A percentile compares a stretch with the other conserved stretches of the same genome.
Conservation (phyloP, 2,113 vertebrate species). For the Psammodynastes pulverulentus region DNA sequence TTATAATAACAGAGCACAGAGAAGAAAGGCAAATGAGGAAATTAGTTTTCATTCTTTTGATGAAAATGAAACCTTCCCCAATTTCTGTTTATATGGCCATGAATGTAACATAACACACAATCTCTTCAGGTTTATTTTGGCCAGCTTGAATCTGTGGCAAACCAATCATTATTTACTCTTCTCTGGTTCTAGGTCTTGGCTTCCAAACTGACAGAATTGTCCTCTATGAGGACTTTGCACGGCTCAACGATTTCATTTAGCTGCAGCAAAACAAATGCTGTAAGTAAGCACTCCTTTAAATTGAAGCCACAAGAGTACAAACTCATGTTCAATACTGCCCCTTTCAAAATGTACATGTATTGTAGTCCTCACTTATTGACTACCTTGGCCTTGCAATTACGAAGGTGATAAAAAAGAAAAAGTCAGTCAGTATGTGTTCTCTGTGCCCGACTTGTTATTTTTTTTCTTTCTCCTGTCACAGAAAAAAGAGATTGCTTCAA, state of each 20-base stretch:
- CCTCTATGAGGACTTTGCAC: conserved; percentile 74
- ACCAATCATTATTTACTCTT: not conserved
- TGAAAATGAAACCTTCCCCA: not conserved
- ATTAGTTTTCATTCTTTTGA: not conserved
- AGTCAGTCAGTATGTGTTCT: not conserved
- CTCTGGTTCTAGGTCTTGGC: conserved; percentile 61
- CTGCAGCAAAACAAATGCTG: conserved; percentile 77
- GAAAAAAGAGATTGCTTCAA: not conserved
- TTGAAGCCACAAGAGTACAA: not conserved
- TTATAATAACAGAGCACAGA: not conserved
- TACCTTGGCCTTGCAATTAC: not conserved
- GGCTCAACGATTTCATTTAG: conserved; percentile 78
- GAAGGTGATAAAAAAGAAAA: not conserved
- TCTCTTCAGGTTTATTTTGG: not conserved
- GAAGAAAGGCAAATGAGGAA: not conserved
- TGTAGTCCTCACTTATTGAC: not conserved
- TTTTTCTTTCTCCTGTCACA: not conserved
- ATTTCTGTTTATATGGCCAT: not conserved
- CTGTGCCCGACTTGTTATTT: not conserved
- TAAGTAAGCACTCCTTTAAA: conserved; percentile 64
- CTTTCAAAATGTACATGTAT: not conserved
- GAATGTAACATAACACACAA: not conserved
- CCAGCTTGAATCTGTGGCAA: not conserved
- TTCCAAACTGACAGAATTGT: conserved; percentile 63
- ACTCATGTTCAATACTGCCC: not conserved